Percentiles rank a stretch among this genome's conserved stretches.
These are phyloP conservation scores for Dusona sp. DNA, from an alignment of 2,888 invertebrate species.

Conservation along the genomic window DNA sequence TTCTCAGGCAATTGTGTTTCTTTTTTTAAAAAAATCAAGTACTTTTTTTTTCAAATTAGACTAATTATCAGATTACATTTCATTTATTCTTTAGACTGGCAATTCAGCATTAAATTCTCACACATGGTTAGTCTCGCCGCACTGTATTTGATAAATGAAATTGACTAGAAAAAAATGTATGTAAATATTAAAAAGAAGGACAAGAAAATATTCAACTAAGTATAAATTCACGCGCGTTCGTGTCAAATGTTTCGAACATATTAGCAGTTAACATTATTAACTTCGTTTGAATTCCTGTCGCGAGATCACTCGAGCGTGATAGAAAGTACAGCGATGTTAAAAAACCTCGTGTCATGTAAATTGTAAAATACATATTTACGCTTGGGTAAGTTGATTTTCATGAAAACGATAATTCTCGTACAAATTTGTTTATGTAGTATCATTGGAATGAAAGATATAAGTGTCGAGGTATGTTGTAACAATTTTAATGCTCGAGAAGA, in stretches of 20 bases:
- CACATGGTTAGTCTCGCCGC: neutral
- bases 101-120: neutral
- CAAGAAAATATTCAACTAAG: neutral
- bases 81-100: neutral
- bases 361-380: constrained; percentile 25
- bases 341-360: constrained; percentile 15
- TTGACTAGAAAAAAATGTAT: constrained; percentile 6
- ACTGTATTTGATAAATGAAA: constrained; percentile 1
- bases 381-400: neutral
- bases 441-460: neutral
- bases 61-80: neutral
- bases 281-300: constrained; percentile 8
- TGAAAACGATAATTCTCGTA: constrained; percentile 11
- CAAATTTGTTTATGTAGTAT: neutral
- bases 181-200: neutral
- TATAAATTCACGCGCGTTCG: neutral
- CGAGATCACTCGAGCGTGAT: constrained; percentile 28
- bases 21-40: neutral
- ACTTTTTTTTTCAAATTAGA: constrained; percentile 1
- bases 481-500: neutral
- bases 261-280: constrained; percentile 1
- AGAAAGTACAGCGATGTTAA: constrained; percentile 36
- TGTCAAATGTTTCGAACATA: constrained; percentile 9
- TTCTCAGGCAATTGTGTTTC: too few relatives aligned
- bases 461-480: neutral